Evolutionary conservation across 2,113 vertebrate genomes (phyloP).

Genomic region (Peromyscus leucopus): DNA sequence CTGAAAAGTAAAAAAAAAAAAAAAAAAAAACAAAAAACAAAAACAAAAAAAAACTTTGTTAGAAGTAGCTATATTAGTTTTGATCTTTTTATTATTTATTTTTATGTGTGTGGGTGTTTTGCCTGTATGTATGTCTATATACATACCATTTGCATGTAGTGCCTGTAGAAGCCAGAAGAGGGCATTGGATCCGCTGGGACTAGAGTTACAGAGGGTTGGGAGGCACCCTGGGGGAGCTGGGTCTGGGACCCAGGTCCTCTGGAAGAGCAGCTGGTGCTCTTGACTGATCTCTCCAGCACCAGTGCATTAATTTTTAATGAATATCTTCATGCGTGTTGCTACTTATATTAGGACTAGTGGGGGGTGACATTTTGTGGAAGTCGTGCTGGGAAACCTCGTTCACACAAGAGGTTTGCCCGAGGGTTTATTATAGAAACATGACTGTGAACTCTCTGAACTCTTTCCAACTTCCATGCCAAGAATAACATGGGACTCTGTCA

Average conservation of each 20-base stretch:
- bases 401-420: constrained; percentile 50
- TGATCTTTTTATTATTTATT: background rate
- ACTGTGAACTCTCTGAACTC: constrained; percentile 78
- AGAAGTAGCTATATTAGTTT: background rate
- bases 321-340: background rate
- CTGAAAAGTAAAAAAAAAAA: too few relatives aligned
- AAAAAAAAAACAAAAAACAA: too few relatives aligned
- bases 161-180: background rate
- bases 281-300: background rate
- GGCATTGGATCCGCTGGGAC: background rate
- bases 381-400: constrained; percentile 63
- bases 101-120: background rate
- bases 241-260: background rate
- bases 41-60: background rate
- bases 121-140: background rate
- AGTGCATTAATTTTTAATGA: background rate
- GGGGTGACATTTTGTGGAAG: constrained; percentile 12
- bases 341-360: background rate
- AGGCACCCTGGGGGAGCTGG: background rate
- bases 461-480: constrained; percentile 76
- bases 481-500: constrained; percentile 76
- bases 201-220: background rate
- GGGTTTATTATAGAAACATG: constrained; percentile 79
- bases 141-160: background rate
- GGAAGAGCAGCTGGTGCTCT: too few relatives aligned